phyloP scores from a whole-genome alignment of 1,140 invertebrate genomes.

The Psix sp. region DNA sequence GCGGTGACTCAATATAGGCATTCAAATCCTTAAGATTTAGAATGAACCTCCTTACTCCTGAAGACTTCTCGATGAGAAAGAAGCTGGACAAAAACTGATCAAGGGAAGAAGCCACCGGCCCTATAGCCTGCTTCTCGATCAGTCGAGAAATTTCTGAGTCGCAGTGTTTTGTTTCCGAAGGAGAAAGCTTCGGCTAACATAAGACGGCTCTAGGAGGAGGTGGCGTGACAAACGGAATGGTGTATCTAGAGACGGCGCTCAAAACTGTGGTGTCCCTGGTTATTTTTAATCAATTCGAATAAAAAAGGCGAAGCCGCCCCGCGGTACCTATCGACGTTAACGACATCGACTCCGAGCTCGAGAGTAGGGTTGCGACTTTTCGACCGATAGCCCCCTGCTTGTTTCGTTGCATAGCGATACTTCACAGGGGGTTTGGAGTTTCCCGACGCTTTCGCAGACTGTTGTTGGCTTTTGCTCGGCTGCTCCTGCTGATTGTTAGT shows the following conservation, averaged over 20 bases:
- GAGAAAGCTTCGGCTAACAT: neutral
- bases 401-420: no score
- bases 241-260: neutral
- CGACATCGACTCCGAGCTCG: neutral
- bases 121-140: constrained; percentile 4
- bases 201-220: neutral
- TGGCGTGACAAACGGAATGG: neutral
- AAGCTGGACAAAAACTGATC: constrained; percentile 53
- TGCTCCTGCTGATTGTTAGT: neutral
- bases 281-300: neutral
- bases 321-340: constrained; percentile 4
- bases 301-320: neutral
- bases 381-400: no score
- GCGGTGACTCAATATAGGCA: constrained; percentile 24
- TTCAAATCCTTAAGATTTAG: constrained; percentile 43
- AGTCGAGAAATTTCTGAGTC: constrained; percentile 8
- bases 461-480: neutral
- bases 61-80: constrained; percentile 37
- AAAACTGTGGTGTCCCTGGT: neutral
- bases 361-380: no score
- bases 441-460: neutral
- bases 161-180: neutral
- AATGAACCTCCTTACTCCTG: constrained; percentile 22
- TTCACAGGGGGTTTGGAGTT: no score
- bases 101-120: constrained; percentile 7